Evolutionary conservation across 92 coral and sea anemone species (phyloP).

Genomic region (Parazoanthus atlanticus): DNA sequence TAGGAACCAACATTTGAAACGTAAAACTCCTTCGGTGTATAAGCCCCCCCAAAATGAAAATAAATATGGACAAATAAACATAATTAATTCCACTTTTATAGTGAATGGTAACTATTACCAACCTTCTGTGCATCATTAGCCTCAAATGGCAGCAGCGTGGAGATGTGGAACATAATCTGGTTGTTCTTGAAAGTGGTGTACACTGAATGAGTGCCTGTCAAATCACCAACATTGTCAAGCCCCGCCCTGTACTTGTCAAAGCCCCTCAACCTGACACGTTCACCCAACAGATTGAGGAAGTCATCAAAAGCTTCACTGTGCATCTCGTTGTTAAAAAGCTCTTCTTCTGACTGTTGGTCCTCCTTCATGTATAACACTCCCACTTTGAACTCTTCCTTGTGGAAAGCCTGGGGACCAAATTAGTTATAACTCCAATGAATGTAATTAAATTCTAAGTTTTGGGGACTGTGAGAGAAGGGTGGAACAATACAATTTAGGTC

Average conservation of each 20-base stretch:
- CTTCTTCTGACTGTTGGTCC: conserved; percentile 88
- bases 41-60: too few relatives aligned
- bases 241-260: conserved; percentile 91
- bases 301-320: conserved; percentile 92
- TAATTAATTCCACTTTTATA: too few relatives aligned
- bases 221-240: conserved; percentile 74
- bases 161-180: conserved; percentile 93
- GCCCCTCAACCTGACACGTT: conserved; percentile 77
- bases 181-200: conserved; percentile 77
- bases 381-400: conserved; percentile 88
- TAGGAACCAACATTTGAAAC: too few relatives aligned
- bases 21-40: too few relatives aligned
- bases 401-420: conserved; percentile 65
- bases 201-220: conserved; percentile 94
- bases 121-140: conserved; percentile 86
- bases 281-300: conserved; percentile 82
- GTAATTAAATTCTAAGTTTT: too few relatives aligned
- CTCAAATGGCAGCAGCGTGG: conserved; percentile 91
- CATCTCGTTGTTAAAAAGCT: conserved; percentile 77
- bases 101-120: background rate
- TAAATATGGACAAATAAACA: too few relatives aligned
- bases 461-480: too few relatives aligned
- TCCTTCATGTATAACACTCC: conserved; percentile 93
- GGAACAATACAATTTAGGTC: too few relatives aligned
- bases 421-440: background rate